Evolutionary conservation across 2,113 vertebrate species (phyloP).

Genomic region (Alexandromys fortis): DNA sequence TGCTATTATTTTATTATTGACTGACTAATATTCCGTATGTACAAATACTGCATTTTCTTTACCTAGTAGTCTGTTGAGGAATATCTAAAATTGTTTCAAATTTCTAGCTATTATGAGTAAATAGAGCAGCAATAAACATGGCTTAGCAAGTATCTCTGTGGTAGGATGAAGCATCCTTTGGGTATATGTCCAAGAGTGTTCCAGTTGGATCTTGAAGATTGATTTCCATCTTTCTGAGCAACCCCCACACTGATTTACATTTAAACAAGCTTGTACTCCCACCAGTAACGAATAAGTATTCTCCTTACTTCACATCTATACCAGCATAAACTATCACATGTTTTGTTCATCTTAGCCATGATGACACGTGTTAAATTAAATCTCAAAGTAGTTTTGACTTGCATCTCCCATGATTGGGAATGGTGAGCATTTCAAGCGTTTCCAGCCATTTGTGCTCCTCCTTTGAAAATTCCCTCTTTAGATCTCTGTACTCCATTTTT

Average conservation of each 20-base stretch:
- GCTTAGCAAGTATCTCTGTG: neutral
- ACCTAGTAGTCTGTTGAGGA: neutral
- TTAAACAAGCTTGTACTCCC: too few species aligned
- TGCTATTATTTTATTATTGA: neutral
- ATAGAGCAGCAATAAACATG: neutral
- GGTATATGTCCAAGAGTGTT: too few species aligned
- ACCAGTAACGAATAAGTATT: too few species aligned
- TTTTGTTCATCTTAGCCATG: neutral
- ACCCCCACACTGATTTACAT: too few species aligned
- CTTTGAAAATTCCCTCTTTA: neutral
- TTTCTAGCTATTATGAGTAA: neutral
- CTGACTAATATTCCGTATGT: neutral
- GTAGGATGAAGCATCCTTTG: neutral
- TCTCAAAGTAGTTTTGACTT: neutral
- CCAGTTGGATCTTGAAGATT: too few species aligned
- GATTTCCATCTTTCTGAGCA: too few species aligned
- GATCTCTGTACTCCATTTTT: neutral
- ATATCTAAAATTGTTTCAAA: neutral
- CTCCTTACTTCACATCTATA: neutral
- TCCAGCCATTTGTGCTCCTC: neutral
- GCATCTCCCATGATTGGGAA: neutral
- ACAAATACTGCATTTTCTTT: neutral
- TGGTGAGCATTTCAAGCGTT: neutral
- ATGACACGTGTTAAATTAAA: neutral
- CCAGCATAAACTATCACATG: neutral